These are phyloP conservation scores for Delphinapterus leucas DNA, from an alignment of 2,113 vertebrate species.

Conservation along the genomic window DNA sequence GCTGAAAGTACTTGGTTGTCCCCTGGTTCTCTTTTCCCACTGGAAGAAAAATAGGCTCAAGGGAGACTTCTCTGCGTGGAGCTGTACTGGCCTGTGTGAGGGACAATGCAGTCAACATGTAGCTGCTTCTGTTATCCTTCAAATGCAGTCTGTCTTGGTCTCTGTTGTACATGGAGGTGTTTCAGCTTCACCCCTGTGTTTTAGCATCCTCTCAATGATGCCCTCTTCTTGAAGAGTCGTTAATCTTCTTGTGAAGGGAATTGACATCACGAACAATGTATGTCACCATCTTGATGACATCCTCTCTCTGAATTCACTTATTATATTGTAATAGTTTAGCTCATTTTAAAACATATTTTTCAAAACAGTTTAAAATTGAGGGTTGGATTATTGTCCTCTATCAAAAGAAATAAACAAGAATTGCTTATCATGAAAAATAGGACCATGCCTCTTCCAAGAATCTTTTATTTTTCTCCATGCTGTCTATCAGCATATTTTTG, in stretches of 20 bases:
- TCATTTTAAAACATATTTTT: not conserved
- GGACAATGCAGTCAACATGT: not conserved
- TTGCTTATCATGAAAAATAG: not conserved
- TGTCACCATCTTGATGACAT: not conserved
- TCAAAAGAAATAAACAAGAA: not conserved
- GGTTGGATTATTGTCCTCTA: not conserved
- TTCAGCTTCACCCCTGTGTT: not conserved
- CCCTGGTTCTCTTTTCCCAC: not conserved
- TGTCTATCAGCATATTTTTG: not conserved
- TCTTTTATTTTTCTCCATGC: not conserved
- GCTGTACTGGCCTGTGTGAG: not conserved
- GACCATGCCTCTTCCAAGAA: not conserved
- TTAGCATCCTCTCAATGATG: not conserved
- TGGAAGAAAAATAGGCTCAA: not conserved
- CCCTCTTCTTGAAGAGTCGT: not conserved
- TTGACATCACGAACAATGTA: not conserved
- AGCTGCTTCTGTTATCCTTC: not conserved
- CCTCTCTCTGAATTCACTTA: not conserved
- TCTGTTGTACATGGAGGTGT: not conserved
- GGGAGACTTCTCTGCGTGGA: not conserved
- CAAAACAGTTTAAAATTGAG: not conserved
- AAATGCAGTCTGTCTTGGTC: not conserved
- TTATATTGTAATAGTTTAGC: not conserved
- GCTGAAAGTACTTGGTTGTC: not conserved
- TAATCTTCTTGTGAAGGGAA: not conserved